A percentile compares a stretch with the other conserved stretches of the same genome.
Evolutionary conservation across 1,140 invertebrate species (phyloP).

Genomic region (Patella vulgata): DNA sequence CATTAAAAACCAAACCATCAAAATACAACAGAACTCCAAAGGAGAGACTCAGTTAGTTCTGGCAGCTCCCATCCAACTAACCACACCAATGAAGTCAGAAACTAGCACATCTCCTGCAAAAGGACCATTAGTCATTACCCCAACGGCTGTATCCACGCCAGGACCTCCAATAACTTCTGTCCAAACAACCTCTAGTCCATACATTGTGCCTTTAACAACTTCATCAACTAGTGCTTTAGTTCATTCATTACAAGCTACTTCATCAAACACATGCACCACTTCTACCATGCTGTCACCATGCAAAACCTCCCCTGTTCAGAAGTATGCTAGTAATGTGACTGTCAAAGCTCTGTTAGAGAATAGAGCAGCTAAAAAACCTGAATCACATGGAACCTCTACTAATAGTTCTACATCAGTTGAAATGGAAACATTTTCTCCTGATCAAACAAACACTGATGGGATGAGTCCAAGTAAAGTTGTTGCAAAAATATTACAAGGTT

Average conservation of each 20-base stretch:
- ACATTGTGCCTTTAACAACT: neutral
- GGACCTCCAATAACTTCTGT: neutral
- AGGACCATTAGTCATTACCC: too few species aligned
- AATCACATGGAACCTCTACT: neutral
- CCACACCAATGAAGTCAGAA: neutral
- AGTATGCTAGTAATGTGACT: constrained; percentile 55
- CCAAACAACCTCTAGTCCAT: neutral
- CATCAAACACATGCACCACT: neutral
- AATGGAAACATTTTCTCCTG: neutral
- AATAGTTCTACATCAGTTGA: neutral
- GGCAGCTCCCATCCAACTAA: constrained; percentile 8
- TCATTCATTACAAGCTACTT: neutral
- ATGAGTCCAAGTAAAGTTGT: neutral
- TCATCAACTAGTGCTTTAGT: too few species aligned
- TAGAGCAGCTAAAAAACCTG: constrained; percentile 24
- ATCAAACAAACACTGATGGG: neutral
- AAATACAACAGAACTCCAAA: constrained; percentile 19
- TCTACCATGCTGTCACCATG: constrained; percentile 11
- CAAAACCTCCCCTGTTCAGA: constrained; percentile 18
- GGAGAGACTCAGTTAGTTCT: constrained; percentile 15
- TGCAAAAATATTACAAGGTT: neutral
- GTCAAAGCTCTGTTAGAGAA: constrained; percentile 54
- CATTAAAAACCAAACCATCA: constrained; percentile 27
- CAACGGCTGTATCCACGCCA: neutral
- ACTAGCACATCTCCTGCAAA: neutral